Percentiles rank a stretch among this genome's conserved stretches.
phyloP scores from a whole-genome alignment of 2,888 invertebrate genomes.

The Parascotia fuliginaria region DNA sequence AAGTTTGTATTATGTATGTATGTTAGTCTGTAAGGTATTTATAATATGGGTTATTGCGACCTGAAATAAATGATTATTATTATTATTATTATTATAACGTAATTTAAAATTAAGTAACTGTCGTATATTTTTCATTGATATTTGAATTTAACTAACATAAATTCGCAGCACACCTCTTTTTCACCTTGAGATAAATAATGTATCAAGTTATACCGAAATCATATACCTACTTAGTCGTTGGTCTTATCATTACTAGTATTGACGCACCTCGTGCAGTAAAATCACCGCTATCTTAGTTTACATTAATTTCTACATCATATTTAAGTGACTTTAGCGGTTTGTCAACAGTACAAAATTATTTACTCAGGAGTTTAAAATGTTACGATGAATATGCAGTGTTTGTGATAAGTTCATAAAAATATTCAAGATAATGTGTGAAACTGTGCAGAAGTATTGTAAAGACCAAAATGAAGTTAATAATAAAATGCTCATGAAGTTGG shows the following conservation, averaged over 20 bases:
- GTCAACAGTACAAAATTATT: conserved; percentile 8
- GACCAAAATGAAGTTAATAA: conserved; percentile 51
- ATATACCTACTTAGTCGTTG: no score
- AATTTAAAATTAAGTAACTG: no score
- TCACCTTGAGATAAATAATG: conserved; percentile 10
- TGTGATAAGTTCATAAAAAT: conserved; percentile 23
- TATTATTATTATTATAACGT: no score
- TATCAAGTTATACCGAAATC: conserved; percentile 1
- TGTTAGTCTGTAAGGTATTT: no score
- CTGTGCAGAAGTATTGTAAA: conserved; percentile 43
- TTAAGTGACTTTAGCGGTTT: neutral
- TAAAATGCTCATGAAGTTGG: conserved; percentile 52
- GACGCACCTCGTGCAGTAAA: conserved; percentile 11
- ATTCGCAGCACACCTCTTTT: neutral
- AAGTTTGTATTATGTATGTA: no score
- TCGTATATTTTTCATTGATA: neutral
- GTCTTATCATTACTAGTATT: conserved; percentile 14
- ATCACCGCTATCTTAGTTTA: conserved; percentile 7
- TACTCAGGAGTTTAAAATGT: neutral
- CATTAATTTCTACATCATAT: conserved; percentile 1
- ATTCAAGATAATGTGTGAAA: conserved; percentile 26
- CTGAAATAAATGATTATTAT: no score
- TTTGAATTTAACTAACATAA: neutral
- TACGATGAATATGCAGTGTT: conserved; percentile 3
- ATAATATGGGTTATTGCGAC: no score